Conservation (phyloP, 1,140 invertebrate species). For the Amphibalanus amphitrite region DNA sequence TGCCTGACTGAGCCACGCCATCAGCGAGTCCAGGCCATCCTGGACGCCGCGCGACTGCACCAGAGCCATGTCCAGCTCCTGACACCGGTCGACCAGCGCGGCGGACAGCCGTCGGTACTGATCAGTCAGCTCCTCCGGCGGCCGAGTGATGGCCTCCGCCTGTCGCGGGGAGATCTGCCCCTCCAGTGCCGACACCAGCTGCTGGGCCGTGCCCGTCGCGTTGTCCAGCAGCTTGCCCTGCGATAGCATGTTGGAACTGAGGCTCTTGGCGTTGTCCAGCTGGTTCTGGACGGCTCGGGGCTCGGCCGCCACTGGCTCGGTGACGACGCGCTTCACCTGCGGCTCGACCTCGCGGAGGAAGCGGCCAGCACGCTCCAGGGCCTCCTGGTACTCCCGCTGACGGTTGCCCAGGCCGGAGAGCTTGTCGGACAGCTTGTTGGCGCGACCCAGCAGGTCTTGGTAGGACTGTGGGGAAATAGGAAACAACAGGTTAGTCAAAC, state of each 20-base stretch:
- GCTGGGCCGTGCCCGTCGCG: constrained; percentile 47
- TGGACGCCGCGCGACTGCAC: constrained; percentile 87
- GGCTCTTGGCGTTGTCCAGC: constrained; percentile 56
- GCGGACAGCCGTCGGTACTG: constrained; percentile 55
- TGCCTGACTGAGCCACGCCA: constrained; percentile 63
- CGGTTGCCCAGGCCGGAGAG: constrained; percentile 56
- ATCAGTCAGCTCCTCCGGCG: constrained; percentile 53
- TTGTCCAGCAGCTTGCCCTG: constrained; percentile 70
- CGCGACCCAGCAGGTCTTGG: constrained; percentile 41
- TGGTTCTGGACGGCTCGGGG: constrained; percentile 74
- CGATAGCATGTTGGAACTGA: constrained; percentile 71
- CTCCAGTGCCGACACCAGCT: constrained; percentile 52
- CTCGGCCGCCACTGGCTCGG: constrained; percentile 67
- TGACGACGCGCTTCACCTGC: constrained; percentile 48
- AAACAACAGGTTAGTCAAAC: no score
- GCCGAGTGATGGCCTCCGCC: constrained; percentile 53
- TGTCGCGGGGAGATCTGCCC: constrained; percentile 61
- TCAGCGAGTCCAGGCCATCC: constrained; percentile 69
- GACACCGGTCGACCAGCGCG: constrained; percentile 53
- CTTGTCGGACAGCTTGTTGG: constrained; percentile 57
- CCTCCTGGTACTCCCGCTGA: constrained; percentile 63
- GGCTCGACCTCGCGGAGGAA: constrained; percentile 75
- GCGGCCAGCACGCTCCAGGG: constrained; percentile 55
- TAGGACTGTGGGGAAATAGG: neutral
- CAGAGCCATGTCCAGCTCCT: constrained; percentile 66